These are phyloP conservation scores for Leucoptera coffeella DNA, from an alignment of 2,888 invertebrate species.

Conservation along the genomic window DNA sequence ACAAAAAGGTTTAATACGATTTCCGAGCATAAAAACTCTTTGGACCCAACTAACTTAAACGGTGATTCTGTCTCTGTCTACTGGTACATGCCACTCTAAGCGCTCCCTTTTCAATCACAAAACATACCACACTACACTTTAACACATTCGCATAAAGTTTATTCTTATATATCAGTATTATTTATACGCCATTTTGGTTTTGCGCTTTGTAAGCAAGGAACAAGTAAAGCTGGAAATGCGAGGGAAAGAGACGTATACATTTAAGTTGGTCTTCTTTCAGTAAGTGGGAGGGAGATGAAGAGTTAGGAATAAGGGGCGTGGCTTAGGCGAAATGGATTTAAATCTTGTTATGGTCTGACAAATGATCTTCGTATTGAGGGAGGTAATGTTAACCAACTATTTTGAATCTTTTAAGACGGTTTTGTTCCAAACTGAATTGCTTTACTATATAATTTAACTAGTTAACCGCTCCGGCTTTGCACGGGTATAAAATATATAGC, in stretches of 20 bases:
- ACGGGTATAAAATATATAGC: too few relatives aligned
- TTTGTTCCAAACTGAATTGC: too few relatives aligned
- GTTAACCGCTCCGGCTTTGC: too few relatives aligned
- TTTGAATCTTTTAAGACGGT: constrained; percentile 55
- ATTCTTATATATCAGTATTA: constrained; percentile 9
- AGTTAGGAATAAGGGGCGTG: constrained; percentile 26
- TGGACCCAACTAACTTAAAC: constrained; percentile 48
- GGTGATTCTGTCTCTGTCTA: constrained; percentile 35
- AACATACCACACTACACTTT: constrained; percentile 11
- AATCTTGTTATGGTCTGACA: constrained; percentile 53
- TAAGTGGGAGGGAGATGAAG: constrained; percentile 10
- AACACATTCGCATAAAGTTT: constrained; percentile 7
- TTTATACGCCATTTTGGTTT: constrained; percentile 23
- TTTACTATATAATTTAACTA: too few relatives aligned
- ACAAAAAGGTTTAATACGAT: constrained; percentile 55
- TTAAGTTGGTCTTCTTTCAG: not conserved
- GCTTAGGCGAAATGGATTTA: constrained; percentile 41
- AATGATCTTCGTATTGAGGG: constrained; percentile 53
- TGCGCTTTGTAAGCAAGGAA: too few relatives aligned
- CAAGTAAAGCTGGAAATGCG: not conserved
- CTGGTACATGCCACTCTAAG: too few relatives aligned
- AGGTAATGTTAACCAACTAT: constrained; percentile 53
- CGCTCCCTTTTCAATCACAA: too few relatives aligned
- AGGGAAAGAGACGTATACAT: constrained; percentile 18
- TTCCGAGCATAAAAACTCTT: constrained; percentile 54